Evolutionary conservation across 2,113 vertebrate species (phyloP), one percentile per base, ranked within the genome.

Genomic region (Otis tarda): DNA sequence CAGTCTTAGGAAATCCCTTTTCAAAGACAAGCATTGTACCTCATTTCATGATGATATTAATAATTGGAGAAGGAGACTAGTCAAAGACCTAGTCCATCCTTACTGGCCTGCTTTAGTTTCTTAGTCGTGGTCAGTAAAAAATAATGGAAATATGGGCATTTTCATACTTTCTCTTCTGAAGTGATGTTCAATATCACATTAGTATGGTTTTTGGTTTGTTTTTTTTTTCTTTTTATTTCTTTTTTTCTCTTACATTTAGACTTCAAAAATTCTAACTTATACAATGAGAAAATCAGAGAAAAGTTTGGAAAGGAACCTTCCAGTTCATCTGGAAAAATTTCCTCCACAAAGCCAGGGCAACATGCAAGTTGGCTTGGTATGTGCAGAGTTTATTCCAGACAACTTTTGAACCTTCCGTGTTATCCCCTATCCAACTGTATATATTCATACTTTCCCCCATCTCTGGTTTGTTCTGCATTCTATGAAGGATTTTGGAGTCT

Each of bases 141-240:
- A 60, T 23, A 35, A 18, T 2, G 3, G 4, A 22, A 69, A 16
- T 8, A 68, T 18, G 3, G 0, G 0, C 2, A 53, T 77, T 93
- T 89, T 61, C 4, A 28, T 70, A 3, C 35, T 73, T 71, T 71
- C 1, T 31, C 1, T 35, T 6, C 6, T n/a, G 13, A 70, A 74
- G 65, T 43, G 0, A 1, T 43, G 5, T 69, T 91, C 23, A 30
- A 31, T 35, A 76, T 49, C 3, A 27, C 12, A 37, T 47, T 45
- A 11, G 7, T 37, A 12, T 13, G 13, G 14, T 6, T 10, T 6
- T 3, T 52, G 5, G 23, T 35, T 14, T n/a, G 3, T 5, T 10
- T 12, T 2, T 6, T 30, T 28, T 50, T 13, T 7, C 2, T 4
- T 3, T 8, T 12, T 17, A 17, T 12, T 47, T 43, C 24, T 37